Evolutionary conservation across 2,113 vertebrate species (phyloP), one percentile per base, ranked within the genome.

Genomic region (Daphoenositta chrysoptera): DNA sequence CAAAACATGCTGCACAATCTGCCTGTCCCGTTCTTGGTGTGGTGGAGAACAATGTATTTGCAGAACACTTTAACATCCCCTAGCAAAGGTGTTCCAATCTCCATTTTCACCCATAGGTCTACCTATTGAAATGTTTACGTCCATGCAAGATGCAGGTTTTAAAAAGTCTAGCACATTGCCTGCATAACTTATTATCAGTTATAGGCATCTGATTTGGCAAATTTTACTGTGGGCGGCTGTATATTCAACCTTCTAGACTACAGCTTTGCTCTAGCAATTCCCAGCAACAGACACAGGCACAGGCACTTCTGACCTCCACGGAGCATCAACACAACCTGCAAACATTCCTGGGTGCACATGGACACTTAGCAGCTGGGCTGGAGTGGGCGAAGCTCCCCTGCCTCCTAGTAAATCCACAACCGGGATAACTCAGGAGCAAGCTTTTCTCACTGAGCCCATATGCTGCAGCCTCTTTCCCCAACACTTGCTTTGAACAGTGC

Each of bases 281-380:
- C 33, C 21, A 40, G 65, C 35, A 47, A 31, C 23, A 81, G 37
- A 30, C 0, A 0, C 0, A 3, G 12, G 17, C 4, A 42, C 40
- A 47, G 1, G 3, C 37, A 45, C 17, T 17, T 76, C 44, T 87
- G 78, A 68, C 27, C 35, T 58, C 33, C 35, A 16, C 0, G 0
- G 70, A 60, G 45, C 28, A 51, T 16, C 31, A 78, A 10, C 44
- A 40, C 60, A 76, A 57, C 33, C 54, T 80, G 54, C 44, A 80
- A 76, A 48, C 14, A 27, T 10, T 63, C 71, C 53, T 60, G 66
- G 39, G 15, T 44, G 27, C 7, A 28, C 0, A 1, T n/a, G 24
- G 22, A 33, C 0, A 4, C 24, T 53, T 16, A n/a, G 66, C 54
- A 83, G 28, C 39, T 44, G 60, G 45, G 42, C 40, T 14, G 22